phyloP scores from a whole-genome alignment of 2,888 invertebrate species.

The Opisthograptis luteolata region DNA sequence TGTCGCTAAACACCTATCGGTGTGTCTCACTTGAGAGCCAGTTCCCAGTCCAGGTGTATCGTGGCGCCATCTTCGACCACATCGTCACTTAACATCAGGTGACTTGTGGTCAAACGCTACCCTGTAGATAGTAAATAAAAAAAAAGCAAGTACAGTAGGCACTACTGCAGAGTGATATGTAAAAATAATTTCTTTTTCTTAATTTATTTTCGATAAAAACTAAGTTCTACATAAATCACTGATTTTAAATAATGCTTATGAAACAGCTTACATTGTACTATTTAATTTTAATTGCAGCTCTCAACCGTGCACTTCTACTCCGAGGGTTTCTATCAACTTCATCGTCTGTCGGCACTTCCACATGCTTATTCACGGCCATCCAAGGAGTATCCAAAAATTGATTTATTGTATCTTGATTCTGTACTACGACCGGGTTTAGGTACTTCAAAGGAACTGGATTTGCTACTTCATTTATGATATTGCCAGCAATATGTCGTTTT shows the following conservation, averaged over 20 bases:
- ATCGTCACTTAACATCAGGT: too few relatives aligned
- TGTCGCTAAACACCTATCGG: too few relatives aligned
- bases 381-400: slow-evolving; percentile 88
- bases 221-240: background rate
- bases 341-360: slow-evolving; percentile 88
- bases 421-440: slow-evolving; percentile 84
- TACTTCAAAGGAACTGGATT: slow-evolving; percentile 90
- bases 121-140: too few relatives aligned
- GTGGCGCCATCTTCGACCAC: too few relatives aligned
- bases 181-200: too few relatives aligned
- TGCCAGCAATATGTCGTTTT: slow-evolving; percentile 93
- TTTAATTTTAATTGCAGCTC: slow-evolving; percentile 91
- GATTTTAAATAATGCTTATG: slow-evolving; percentile 10
- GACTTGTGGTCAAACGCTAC: too few relatives aligned
- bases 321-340: slow-evolving; percentile 93
- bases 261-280: slow-evolving; percentile 45
- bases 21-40: too few relatives aligned
- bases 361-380: slow-evolving; percentile 92
- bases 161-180: too few relatives aligned
- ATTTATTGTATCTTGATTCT: slow-evolving; percentile 85
- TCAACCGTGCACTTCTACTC: slow-evolving; percentile 94
- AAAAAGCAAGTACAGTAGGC: too few relatives aligned
- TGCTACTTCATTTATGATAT: slow-evolving; percentile 88
- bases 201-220: too few relatives aligned
- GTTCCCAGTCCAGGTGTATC: too few relatives aligned